Conservation (phyloP, 2,797 vertebrate genomes). For the Avahi laniger region DNA sequence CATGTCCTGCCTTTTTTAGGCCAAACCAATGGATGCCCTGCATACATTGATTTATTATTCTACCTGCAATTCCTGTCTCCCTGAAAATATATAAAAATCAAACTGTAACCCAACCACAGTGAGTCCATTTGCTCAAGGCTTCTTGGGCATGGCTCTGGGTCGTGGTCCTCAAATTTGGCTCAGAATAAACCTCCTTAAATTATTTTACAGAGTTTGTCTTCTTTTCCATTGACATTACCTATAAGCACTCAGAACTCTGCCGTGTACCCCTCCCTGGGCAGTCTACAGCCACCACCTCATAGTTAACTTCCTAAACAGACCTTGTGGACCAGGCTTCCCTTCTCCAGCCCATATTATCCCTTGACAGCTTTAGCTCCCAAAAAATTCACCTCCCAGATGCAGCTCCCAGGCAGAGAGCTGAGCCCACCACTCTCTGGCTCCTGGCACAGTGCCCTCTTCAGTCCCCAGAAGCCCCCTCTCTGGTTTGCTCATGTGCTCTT, state of each 20-base stretch:
- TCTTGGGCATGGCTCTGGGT: too few species aligned
- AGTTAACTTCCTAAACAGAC: not conserved
- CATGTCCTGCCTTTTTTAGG: too few species aligned
- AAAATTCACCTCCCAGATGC: not conserved
- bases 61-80: too few species aligned
- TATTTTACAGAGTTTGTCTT: too few species aligned
- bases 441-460: not conserved
- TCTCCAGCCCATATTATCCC: not conserved
- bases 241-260: not conserved
- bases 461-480: not conserved
- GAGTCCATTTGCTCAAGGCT: too few species aligned
- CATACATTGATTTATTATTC: too few species aligned
- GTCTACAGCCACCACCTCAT: rapidly evolving
- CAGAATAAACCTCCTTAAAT: too few species aligned
- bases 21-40: too few species aligned
- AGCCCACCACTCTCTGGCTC: not conserved
- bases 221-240: not conserved
- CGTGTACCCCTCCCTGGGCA: too few species aligned
- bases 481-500: not conserved
- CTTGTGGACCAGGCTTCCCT: not conserved
- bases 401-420: not conserved
- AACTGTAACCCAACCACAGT: too few species aligned
- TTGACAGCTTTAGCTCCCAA: not conserved
- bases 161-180: too few species aligned
- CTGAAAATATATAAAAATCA: too few species aligned